Evolutionary conservation across 2,113 vertebrate genomes (phyloP).

Genomic region (Epinephelus fuscoguttatus): DNA sequence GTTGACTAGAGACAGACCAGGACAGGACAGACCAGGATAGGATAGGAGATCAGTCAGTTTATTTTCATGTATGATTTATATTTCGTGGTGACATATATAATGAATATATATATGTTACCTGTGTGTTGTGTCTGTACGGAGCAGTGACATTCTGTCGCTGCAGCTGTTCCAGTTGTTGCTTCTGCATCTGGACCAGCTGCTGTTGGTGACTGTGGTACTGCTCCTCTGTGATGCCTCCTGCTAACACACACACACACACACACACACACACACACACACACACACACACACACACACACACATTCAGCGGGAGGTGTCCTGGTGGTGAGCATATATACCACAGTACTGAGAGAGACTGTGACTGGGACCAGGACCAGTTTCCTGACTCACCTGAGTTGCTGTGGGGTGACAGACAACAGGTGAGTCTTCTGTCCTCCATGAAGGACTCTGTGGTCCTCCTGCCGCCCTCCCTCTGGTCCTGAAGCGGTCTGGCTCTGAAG

Average conservation of each 20-base stretch:
- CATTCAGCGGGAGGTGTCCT: too few relatives aligned
- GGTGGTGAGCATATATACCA: too few relatives aligned
- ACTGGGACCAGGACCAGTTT: too few relatives aligned
- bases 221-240: constrained; percentile 94
- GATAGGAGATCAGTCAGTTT: too few relatives aligned
- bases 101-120: constrained; percentile 37
- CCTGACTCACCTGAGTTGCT: constrained; percentile 86
- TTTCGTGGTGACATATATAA: too few relatives aligned
- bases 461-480: constrained; percentile 85
- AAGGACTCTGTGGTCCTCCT: constrained; percentile 87
- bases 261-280: too few relatives aligned
- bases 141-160: constrained; percentile 83
- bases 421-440: constrained; percentile 86
- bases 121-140: constrained; percentile 80
- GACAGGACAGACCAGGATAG: neutral
- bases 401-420: constrained; percentile 85
- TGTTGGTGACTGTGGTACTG: constrained; percentile 94
- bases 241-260: constrained; percentile 30
- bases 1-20: constrained; percentile 78
- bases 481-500: constrained; percentile 90
- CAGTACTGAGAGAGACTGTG: too few relatives aligned
- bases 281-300: neutral
- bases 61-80: too few relatives aligned
- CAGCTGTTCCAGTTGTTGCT: constrained; percentile 91
- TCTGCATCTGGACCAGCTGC: constrained; percentile 94